Conservation (phyloP, 1,140 invertebrate species). For the Pogonus chalceus region DNA sequence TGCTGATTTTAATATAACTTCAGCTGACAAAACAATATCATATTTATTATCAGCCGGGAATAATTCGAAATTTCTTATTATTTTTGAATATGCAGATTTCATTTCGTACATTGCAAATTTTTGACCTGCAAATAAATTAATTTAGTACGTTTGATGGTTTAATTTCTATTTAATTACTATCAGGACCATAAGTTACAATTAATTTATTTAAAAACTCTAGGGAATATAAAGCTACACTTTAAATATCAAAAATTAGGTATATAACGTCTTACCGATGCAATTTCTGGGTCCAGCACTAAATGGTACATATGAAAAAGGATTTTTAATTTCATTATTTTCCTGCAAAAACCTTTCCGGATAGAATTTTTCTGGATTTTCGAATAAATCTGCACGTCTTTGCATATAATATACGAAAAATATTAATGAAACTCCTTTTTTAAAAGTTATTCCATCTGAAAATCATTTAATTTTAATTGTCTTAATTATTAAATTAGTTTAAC, state of each 20-base stretch:
- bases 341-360: background rate
- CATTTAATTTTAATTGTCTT: background rate
- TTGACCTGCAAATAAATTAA: background rate
- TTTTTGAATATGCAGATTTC: background rate
- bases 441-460: background rate
- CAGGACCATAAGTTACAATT: too few species aligned
- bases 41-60: background rate
- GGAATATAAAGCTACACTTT: too few species aligned
- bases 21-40: background rate
- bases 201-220: too few species aligned
- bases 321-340: background rate
- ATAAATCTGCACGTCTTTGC: background rate
- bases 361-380: background rate
- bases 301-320: background rate
- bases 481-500: background rate
- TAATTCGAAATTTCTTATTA: background rate
- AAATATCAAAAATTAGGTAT: too few species aligned
- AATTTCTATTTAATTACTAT: too few species aligned
- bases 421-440: background rate
- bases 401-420: background rate
- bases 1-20: background rate
- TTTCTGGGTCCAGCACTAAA: background rate
- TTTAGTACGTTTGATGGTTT: too few species aligned
- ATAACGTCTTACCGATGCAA: background rate
- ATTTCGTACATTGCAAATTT: background rate